Conservation (phyloP, 1,140 invertebrate genomes). For the Tyrophagus putrescentiae region DNA sequence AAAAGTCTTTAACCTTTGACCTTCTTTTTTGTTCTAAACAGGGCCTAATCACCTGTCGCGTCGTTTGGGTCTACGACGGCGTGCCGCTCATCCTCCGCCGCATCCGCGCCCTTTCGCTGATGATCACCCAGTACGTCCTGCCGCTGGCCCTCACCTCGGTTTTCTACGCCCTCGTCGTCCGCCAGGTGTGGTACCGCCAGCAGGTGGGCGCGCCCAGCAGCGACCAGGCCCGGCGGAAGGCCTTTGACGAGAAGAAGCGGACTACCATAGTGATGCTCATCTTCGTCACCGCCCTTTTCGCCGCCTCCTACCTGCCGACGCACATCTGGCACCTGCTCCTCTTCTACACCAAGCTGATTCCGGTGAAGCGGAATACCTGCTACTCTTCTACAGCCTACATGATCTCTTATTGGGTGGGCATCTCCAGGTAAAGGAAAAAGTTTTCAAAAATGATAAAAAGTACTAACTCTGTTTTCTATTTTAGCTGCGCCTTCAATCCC, state of each 20-base stretch:
- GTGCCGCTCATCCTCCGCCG: slow-evolving; percentile 7
- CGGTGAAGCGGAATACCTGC: background rate
- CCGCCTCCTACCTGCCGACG: slow-evolving; percentile 37
- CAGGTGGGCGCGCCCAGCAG: slow-evolving; percentile 26
- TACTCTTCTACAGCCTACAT: slow-evolving; percentile 40
- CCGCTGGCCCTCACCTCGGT: slow-evolving; percentile 37
- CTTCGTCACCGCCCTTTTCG: slow-evolving; percentile 36
- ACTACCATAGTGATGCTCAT: slow-evolving; percentile 42
- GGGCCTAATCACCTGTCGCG: slow-evolving; percentile 32
- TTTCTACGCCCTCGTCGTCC: slow-evolving; percentile 34
- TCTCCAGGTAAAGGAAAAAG: too few relatives aligned
- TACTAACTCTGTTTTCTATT: too few relatives aligned
- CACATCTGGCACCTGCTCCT: slow-evolving; percentile 30
- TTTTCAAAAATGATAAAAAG: too few relatives aligned
- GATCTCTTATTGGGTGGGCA: slow-evolving; percentile 63
- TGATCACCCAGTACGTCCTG: slow-evolving; percentile 40
- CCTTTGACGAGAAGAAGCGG: slow-evolving; percentile 28
- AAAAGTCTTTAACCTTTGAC: too few relatives aligned
- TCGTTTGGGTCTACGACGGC: slow-evolving; percentile 30
- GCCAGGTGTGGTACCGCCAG: slow-evolving; percentile 28
- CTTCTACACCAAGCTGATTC: slow-evolving; percentile 13
- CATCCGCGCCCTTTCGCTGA: slow-evolving; percentile 33
- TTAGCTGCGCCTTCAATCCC: slow-evolving; percentile 75
- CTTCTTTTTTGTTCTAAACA: background rate
- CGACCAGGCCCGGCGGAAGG: slow-evolving; percentile 28